Conservation (phyloP, 30 jellyfish, hydroid and myxozoan species). For the Pelagia noctiluca region DNA sequence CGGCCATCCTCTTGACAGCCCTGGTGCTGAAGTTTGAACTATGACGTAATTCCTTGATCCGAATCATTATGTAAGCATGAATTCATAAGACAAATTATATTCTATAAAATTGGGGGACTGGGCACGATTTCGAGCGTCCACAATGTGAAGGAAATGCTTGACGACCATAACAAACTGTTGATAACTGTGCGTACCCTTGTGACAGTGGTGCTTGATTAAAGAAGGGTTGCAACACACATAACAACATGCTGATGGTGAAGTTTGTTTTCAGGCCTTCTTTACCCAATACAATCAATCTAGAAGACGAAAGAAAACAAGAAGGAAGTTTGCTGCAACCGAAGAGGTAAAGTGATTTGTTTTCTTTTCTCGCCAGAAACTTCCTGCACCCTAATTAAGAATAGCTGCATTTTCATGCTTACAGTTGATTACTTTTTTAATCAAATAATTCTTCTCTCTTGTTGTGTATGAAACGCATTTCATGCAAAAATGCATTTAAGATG, state of each 20-base stretch:
- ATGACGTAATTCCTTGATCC: no score
- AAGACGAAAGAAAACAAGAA: constrained; percentile 53
- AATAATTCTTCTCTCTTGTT: no score
- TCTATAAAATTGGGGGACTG: not conserved
- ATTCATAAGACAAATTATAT: no score
- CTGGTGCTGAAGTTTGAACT: no score
- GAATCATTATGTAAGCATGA: no score
- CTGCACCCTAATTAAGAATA: not conserved
- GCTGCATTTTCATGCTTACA: not conserved
- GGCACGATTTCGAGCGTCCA: not conserved
- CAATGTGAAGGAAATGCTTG: not conserved
- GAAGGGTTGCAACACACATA: not conserved
- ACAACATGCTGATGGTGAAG: not conserved
- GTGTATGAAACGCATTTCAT: not conserved
- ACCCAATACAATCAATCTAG: constrained; percentile 71
- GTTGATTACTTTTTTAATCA: no score
- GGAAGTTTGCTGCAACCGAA: constrained; percentile 87
- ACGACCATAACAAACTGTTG: not conserved
- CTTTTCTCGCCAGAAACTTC: not conserved
- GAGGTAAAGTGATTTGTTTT: constrained; percentile 56
- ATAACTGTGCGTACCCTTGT: no score
- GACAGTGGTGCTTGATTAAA: not conserved
- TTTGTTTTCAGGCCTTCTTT: constrained; percentile 80
- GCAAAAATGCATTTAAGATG: not conserved
- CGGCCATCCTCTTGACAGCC: no score